Conservation (phyloP, 2,888 invertebrate species). For the Cataglyphis altisquamis region DNA sequence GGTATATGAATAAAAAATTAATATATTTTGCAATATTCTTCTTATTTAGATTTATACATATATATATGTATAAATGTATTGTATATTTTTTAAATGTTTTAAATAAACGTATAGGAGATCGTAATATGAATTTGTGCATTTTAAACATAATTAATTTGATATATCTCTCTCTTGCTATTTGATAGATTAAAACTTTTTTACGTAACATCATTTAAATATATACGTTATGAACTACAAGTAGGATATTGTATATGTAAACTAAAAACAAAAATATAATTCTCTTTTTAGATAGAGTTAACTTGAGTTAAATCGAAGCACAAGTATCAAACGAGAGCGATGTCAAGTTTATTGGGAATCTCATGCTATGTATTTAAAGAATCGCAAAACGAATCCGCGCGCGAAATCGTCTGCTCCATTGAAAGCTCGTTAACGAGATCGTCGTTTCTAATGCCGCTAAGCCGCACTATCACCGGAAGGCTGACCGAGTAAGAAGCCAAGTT, state of each 20-base stretch:
- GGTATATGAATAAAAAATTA: neutral
- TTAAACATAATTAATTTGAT: conserved; percentile 3
- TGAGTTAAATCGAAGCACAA: neutral
- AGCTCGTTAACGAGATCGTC: conserved; percentile 81
- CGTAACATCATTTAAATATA: neutral
- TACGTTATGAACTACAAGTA: neutral
- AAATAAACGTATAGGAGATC: neutral
- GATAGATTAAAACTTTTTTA: neutral
- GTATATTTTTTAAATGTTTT: neutral
- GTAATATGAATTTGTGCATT: neutral
- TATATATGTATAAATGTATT: neutral
- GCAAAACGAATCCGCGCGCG: conserved; percentile 46
- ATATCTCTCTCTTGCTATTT: neutral
- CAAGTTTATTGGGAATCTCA: conserved; percentile 17
- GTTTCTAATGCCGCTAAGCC: conserved; percentile 80
- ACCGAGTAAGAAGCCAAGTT: conserved; percentile 80
- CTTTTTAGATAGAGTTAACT: neutral
- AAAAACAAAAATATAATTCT: neutral
- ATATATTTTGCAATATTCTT: neutral
- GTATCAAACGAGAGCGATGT: neutral
- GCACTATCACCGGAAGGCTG: conserved; percentile 77
- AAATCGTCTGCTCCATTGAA: conserved; percentile 74
- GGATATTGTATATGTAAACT: too few relatives aligned
- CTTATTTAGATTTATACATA: neutral
- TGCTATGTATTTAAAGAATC: conserved; percentile 48